Conservation (phyloP, 2,888 invertebrate species). For the Protophormia terraenovae region DNA sequence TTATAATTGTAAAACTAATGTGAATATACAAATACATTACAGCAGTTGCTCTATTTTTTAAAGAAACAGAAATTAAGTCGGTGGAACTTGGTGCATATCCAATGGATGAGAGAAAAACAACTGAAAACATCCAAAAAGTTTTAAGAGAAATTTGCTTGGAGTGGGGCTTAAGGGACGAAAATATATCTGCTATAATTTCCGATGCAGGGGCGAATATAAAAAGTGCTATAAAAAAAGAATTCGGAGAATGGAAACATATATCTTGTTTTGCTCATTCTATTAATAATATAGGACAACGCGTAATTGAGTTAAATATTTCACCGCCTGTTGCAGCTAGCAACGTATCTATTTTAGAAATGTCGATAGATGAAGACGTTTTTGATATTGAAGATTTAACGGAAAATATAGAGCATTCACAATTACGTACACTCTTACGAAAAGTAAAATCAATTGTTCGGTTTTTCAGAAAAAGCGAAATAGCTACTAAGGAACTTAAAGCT, state of each 20-base stretch:
- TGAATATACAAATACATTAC: background rate
- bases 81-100: constrained; percentile 9
- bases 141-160: background rate
- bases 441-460: background rate
- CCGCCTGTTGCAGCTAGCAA: no score
- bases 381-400: background rate
- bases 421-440: background rate
- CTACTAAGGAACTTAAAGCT: background rate
- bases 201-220: no score
- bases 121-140: background rate
- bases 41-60: background rate
- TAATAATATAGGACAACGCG: background rate
- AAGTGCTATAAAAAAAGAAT: no score
- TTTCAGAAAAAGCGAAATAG: background rate
- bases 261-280: no score
- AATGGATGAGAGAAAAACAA: background rate
- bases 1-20: background rate
- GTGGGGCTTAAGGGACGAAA: background rate
- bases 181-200: background rate
- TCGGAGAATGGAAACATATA: no score
- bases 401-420: background rate
- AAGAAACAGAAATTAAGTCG: background rate
- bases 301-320: background rate
- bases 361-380: background rate
- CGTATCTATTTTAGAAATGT: background rate